Base-by-base conservation (phyloP, 2,113 vertebrate genomes). In the Plecotus auritus region DNA sequence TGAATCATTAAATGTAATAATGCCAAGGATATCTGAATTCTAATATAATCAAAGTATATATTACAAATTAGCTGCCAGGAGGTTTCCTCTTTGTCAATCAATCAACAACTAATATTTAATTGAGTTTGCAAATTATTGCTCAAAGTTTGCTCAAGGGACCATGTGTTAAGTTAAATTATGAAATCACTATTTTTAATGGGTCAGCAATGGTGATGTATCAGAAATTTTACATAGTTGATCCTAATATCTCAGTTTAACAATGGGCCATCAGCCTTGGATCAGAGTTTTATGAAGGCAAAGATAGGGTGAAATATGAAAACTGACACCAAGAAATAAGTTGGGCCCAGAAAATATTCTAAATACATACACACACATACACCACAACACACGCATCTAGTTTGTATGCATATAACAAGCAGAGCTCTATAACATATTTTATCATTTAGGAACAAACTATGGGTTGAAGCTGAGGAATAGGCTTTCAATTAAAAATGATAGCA, bases 1-100 rank as follows among this genome's bases (percentile, higher is more conserved):
- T 64, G 32, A 95, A 76, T 94, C 59, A 90, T 93, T 93, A 88
- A 84, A 69, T 67, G n/a, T n/a, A 97, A 93, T 67, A 76, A 94
- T 85, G 70, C 45, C 40, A 87, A 80, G 28, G 45, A 70, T 23
- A 61, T 26, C n/a, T 81, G 80, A 83, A 69, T 80, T 85, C 40
- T 56, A 89, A 74, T 42, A 77, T 56, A 86, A 92, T 89, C 54
- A 74, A 70, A 61, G 40, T 85, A 2, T 49, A 28, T 81, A 26
- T 93, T 94, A 91, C 22, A 94, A 97, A 95, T 95, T 40, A 87
- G 23, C 56, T 90, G 47, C 64, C n/a, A 59, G 4, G 22, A 74
- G 64, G n/a, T 69, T 93, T 85, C 35, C 9, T 86, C 10, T 88
- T 77, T 87, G 66, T 84, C 70, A 93, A 49, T 96, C 76, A 86